phyloP scores from a whole-genome alignment of 2,113 vertebrate genomes.

The Geococcyx californianus region DNA sequence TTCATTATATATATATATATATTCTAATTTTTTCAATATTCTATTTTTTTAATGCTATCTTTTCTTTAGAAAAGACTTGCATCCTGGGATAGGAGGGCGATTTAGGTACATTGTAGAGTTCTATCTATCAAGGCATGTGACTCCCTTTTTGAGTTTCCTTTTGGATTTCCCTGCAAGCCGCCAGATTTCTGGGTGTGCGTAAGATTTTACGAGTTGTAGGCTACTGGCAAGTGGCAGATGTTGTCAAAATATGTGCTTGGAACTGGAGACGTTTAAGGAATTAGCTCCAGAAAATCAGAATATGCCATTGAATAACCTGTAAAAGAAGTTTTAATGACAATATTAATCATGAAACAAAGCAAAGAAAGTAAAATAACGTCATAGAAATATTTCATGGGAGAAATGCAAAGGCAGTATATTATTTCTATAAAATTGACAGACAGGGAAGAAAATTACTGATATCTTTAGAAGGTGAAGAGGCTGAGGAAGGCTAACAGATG shows the following conservation, averaged over 20 bases:
- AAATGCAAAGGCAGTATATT: constrained; percentile 1
- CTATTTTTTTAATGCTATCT: neutral
- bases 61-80: neutral
- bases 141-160: neutral
- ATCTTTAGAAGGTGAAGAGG: constrained; percentile 38
- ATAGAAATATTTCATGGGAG: neutral
- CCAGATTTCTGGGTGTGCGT: neutral
- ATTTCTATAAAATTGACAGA: constrained; percentile 7
- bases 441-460: constrained; percentile 5
- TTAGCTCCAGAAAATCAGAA: constrained; percentile 38
- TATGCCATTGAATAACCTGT: neutral
- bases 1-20: neutral
- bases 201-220: neutral
- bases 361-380: neutral
- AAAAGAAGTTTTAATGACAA: neutral
- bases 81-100: neutral
- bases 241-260: constrained; percentile 33
- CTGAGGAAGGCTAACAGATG: constrained; percentile 50
- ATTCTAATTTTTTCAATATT: neutral
- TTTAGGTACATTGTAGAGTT: neutral
- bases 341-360: neutral
- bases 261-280: neutral
- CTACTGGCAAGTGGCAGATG: constrained; percentile 4
- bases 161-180: neutral
- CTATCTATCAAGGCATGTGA: neutral